These are phyloP conservation scores for Crepidodera aurea DNA, from an alignment of 2,888 invertebrate species.

Conservation along the genomic window DNA sequence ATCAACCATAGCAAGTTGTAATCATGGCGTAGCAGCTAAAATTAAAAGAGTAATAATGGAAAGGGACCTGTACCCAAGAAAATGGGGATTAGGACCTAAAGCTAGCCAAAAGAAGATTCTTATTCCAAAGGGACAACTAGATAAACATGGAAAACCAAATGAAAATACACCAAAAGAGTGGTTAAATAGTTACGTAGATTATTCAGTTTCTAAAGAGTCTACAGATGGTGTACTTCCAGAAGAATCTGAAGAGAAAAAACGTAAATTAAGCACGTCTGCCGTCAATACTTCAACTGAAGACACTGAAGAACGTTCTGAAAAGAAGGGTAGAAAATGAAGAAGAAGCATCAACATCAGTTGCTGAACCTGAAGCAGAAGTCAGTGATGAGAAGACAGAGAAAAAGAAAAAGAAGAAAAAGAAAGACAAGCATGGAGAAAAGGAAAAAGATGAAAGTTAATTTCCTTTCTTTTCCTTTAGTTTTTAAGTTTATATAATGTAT, in stretches of 20 bases:
- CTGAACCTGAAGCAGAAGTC: slow-evolving; percentile 63
- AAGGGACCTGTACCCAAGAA: slow-evolving; percentile 95
- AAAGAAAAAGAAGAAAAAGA: slow-evolving; percentile 45
- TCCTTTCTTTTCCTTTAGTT: not conserved
- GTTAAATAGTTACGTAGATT: slow-evolving; percentile 62
- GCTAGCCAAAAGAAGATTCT: slow-evolving; percentile 90
- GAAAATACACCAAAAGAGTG: slow-evolving; percentile 95
- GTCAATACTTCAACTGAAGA: slow-evolving; percentile 50
- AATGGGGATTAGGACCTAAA: slow-evolving; percentile 98
- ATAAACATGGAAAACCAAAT: slow-evolving; percentile 96
- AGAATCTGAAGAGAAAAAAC: slow-evolving; percentile 43
- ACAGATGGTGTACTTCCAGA: slow-evolving; percentile 21
- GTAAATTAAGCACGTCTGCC: slow-evolving; percentile 43
- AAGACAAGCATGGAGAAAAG: slow-evolving; percentile 41
- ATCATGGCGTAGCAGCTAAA: slow-evolving; percentile 97
- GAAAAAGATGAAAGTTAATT: slow-evolving; percentile 11
- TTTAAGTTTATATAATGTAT: not conserved
- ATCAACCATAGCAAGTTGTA: slow-evolving; percentile 81
- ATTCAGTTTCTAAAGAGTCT: slow-evolving; percentile 59
- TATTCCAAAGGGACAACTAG: slow-evolving; percentile 89
- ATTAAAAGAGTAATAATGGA: slow-evolving; percentile 98
- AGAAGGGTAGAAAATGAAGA: slow-evolving; percentile 61
- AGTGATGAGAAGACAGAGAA: slow-evolving; percentile 43
- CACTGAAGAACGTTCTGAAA: slow-evolving; percentile 66
- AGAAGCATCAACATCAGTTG: slow-evolving; percentile 43